Base-by-base conservation (phyloP, 2,888 invertebrate species). In the Seladonia tumulorum region DNA sequence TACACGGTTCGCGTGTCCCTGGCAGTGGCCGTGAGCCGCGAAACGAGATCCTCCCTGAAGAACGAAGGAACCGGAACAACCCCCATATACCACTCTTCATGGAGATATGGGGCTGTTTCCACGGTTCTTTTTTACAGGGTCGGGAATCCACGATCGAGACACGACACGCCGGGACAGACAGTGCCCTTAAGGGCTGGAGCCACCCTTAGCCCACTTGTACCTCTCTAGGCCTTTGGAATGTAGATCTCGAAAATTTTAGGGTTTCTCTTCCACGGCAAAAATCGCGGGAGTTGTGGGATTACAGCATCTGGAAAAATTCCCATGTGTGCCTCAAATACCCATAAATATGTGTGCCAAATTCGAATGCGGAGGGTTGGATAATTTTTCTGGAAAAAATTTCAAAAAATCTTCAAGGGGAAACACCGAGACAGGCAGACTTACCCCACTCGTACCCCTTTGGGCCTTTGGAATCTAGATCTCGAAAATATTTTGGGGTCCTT, bases 11-110 rank as follows among this genome's bases (percentile, higher is more conserved):
- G 73, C 85, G 84, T 47, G 84, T 74, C 83, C 84, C 84, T 73
- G 85, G 45, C 85, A 84, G 85, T 81, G 87, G 87, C 82, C 89
- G 87, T 91, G 93, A 93, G 91, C 93, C 93, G 93, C 91, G 92
- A 94, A 94, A 94, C 93, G 92, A 94, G 94, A 93, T 94, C 93
- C n/a, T 94, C 93, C 35, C 53, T 68, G 79, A 70, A 81, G 79
- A 68, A 22, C 78, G 81, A 78, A 75, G 81, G 75, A 77, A 78
- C 72, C 81, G 81, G 57, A 89, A 89, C 87, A 79, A 68, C 74
- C n/a, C 60, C n/a, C 57, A n/a, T 57, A n/a, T 57, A 57, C 57
- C 57, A 57, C n/a, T 8, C 53, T 39, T 66, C 66, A 8, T 12
- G 39, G 22, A 70, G 57, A 57, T n/a, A 57, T n/a, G 57, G 57